Base-by-base conservation (phyloP, 2,888 invertebrate genomes). In the Agrotis exclamationis region DNA sequence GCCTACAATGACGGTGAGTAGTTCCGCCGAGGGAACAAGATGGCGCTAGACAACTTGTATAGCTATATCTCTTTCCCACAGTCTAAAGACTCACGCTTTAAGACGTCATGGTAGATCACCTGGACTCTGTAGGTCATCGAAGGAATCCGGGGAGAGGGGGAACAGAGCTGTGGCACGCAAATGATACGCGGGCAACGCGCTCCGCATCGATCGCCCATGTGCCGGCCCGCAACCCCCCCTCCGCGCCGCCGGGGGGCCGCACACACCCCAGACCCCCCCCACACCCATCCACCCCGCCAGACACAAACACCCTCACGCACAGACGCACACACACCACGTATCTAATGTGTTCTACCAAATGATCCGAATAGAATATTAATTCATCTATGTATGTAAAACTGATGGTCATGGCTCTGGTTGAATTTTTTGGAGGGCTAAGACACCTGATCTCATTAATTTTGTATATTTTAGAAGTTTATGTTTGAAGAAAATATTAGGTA, bases 301-400 rank as follows among this genome's bases (percentile, higher is more conserved):
- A 90, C 91, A 89, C 88, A 88, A 89, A 90, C 90, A 89, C 89
- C 86, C 89, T 87, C 89, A 91, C 93, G 90, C 91, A 90, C 90
- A 88, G 91, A 90, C 93, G 91, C 93, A 89, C 92, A 90, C 91
- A 88, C 91, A 87, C 79, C 81, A 86, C 82, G 82, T 85, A 88
- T 93, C 93, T 93, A 94, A 93, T 93, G 94, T 94, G 94, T 94
- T 91, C 93, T 93, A 94, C 93, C 95, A 95, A 95, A 95, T 95
- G 95, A 95, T 92, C 95, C 93, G 91, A 87, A 84, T 79, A 88
- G 92, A 93, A 94, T 94, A 94, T 88, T 90, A 91, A 90, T 87
- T 89, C 86, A 86, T 87, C 86, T 86, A 87, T 74, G 53, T 80
- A 84, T 48, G 63, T 62, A 51, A 63, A 78, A 66, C 60, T 75